Evolutionary conservation across 2,797 vertebrate species (phyloP).

Genomic region (Hemibagrus guttatus): DNA sequence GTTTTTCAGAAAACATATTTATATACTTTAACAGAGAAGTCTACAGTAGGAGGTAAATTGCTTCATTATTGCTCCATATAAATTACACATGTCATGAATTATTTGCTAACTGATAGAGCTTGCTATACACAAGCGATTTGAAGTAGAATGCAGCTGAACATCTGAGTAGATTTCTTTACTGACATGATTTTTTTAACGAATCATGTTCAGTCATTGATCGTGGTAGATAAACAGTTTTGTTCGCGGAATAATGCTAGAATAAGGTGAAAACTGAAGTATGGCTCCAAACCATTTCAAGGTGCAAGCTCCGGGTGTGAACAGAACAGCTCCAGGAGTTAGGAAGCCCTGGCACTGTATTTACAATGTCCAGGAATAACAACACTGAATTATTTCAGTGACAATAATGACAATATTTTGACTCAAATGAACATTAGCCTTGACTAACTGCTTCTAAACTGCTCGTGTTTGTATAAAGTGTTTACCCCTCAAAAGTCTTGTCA

Average conservation of each 20-base stretch:
- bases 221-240: background rate
- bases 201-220: background rate
- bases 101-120: background rate
- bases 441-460: background rate
- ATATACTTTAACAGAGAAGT: conserved; percentile 1
- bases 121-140: background rate
- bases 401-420: background rate
- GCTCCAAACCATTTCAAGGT: background rate
- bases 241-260: background rate
- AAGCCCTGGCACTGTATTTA: too few species aligned
- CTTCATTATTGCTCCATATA: too few species aligned
- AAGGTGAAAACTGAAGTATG: background rate
- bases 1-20: background rate
- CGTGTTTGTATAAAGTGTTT: background rate
- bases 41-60: conserved; percentile 30
- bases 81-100: background rate
- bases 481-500: background rate
- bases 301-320: background rate
- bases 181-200: background rate
- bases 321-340: background rate
- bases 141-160: background rate
- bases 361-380: background rate
- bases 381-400: background rate
- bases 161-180: background rate
- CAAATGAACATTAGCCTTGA: background rate